These are phyloP conservation scores for Bombus fervidus DNA, from an alignment of 1,140 invertebrate genomes.

Conservation along the genomic window DNA sequence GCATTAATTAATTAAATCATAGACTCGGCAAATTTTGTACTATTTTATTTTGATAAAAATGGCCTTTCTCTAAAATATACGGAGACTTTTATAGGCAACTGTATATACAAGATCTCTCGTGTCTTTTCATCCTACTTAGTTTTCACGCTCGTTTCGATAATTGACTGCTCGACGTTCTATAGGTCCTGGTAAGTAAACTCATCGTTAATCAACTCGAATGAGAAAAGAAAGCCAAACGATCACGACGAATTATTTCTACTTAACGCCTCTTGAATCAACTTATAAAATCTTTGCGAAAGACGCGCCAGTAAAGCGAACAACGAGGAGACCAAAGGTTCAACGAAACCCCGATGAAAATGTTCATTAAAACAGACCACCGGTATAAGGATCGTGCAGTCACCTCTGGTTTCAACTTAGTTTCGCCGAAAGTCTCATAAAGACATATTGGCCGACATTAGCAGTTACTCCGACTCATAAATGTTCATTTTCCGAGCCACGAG, in stretches of 20 bases:
- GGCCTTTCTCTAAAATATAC: neutral
- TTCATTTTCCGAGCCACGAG: constrained; percentile 56
- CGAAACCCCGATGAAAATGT: neutral
- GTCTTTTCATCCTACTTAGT: constrained; percentile 8
- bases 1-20: neutral
- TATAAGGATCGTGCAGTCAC: neutral
- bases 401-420: constrained; percentile 18
- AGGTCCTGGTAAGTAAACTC: constrained; percentile 61
- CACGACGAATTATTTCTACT: neutral
- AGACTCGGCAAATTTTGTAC: neutral
- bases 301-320: neutral
- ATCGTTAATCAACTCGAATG: constrained; percentile 32
- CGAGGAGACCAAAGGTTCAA: neutral
- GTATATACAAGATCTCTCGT: constrained; percentile 22
- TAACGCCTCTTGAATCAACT: neutral
- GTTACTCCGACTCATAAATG: constrained; percentile 62
- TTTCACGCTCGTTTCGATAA: constrained; percentile 35
- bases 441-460: constrained; percentile 60
- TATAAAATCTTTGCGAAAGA: neutral
- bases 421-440: constrained; percentile 53
- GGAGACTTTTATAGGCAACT: neutral
- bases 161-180: constrained; percentile 38
- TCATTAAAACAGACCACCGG: neutral
- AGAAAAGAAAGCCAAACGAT: constrained; percentile 7
- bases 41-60: neutral